Base-by-base conservation (phyloP, 1,140 invertebrate species). In the Drosophila pruinosa region DNA sequence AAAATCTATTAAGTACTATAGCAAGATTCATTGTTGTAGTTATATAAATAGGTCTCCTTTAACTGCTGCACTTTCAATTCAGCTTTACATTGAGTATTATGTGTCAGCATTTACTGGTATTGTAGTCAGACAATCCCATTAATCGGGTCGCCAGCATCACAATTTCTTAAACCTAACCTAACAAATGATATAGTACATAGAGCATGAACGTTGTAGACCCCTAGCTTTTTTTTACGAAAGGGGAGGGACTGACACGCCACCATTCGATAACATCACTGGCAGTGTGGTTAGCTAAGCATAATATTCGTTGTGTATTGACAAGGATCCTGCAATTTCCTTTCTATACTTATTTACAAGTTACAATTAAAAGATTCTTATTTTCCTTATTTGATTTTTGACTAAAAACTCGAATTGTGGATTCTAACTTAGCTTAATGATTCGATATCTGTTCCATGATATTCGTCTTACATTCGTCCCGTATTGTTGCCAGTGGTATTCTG, bases 241-340 rank as follows among this genome's bases (percentile, higher is more conserved):
- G 28, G 41, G 36, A 15, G 22, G 45, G 58, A 52, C 58, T 56
- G n/a, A 58, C 57, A 67, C 70, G 54, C 39, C 61, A 69, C 67
- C 28, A 69, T 73, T 68, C 56, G 24, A 75, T 56, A 70, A 72
- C 64, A 67, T 63, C 75, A 75, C 78, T 75, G 89, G 89, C 89
- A 90, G 89, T 90, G 89, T 90, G 89, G 79, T 90, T 90, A 90
- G 89, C 89, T 89, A 82, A 88, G 56, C 75, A 76, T 81, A 61
- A 85, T 85, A 53, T 90, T 89, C 86, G 88, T 89, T 90, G 88
- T 88, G 72, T 59, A 31, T 85, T 56, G 75, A 72, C 74, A 77
- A 68, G 75, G 76, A 38, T 65, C 63, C 77, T 58, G 63, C 72
- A 45, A 47, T 77, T 53, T 65, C 57, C 69, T 43, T 65, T 58